Evolutionary conservation across 1,140 invertebrate genomes (phyloP), one percentile per base, ranked within the genome.

Genomic region (Lasioglossum albipes): DNA sequence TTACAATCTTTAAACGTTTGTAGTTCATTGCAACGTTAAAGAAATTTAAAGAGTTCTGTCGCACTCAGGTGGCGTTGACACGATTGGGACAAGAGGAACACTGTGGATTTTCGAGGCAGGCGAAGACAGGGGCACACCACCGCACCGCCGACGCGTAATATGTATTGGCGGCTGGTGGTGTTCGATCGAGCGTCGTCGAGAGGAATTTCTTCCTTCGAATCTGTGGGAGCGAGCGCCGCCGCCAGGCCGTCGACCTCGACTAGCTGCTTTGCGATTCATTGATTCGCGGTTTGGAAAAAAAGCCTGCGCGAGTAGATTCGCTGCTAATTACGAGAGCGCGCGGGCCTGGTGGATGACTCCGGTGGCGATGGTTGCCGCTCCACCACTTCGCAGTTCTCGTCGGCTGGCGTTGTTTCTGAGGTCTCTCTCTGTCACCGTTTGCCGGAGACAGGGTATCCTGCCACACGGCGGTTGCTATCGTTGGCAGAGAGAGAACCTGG

Each of bases 301-400:
- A 68, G 69, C 36, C 49, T 10, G 12, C 59, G 31, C 13, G n/a
- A 74, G 79, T 75, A 81, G 77, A 65, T 75, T 78, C 76, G 72
- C 79, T 81, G 78, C 81, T 86, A 86, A 86, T 88, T 88, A 88
- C 86, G 81, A 73, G 78, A 72, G 31, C 20, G 52, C 71, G 49
- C 22, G 66, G 16, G 52, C 52, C 42, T 7, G 10, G 61, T 18
- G 42, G 54, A 57, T 70, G 20, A 41, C 36, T 54, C n/a, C 42
- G 22, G 52, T 3, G n/a, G 36, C 16, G 16, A 59, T 75, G 22
- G 41, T 59, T 31, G 64, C 22, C 3, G 20, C 27, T n/a, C 36
- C 10, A 13, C 49, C 20, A 27, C 16, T 49, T 59, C 57, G 10
- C 16, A 31, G 52, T 54, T 5, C 52, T 54, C 52, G 52, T 54